These are phyloP conservation scores for Triplophysa yarkandensis DNA, from an alignment of 2,797 vertebrate genomes.

Conservation along the genomic window DNA sequence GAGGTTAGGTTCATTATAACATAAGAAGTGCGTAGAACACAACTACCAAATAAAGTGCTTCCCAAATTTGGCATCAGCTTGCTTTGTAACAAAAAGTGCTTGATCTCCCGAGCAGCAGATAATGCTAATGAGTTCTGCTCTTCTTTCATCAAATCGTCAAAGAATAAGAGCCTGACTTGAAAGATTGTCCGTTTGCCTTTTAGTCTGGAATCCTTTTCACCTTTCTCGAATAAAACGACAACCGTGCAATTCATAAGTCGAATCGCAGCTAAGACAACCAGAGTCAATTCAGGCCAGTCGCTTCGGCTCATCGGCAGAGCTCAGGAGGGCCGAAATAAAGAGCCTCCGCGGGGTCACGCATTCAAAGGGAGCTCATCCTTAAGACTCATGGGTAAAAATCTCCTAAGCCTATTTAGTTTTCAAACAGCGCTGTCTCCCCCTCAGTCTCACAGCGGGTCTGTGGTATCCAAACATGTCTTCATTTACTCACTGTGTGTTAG, in stretches of 20 bases:
- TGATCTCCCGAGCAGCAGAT: not conserved
- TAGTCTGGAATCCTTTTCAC: slow-evolving; percentile 48
- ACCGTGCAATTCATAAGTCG: slow-evolving; percentile 44
- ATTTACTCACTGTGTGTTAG: slow-evolving; percentile 92
- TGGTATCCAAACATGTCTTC: slow-evolving; percentile 96
- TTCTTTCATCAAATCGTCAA: slow-evolving; percentile 23
- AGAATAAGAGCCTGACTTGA: slow-evolving; percentile 33
- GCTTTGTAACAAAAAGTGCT: slow-evolving; percentile 17
- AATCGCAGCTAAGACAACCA: slow-evolving; percentile 57
- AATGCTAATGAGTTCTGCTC: not conserved
- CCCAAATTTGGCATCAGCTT: slow-evolving; percentile 8
- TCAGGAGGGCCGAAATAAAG: slow-evolving; percentile 57
- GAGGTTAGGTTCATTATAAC: too few relatives aligned
- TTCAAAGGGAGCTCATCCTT: slow-evolving; percentile 54
- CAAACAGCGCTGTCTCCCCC: slow-evolving; percentile 78
- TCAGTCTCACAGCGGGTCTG: slow-evolving; percentile 86
- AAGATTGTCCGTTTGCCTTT: slow-evolving; percentile 24
- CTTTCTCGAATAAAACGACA: slow-evolving; percentile 44
- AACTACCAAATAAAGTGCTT: not conserved
- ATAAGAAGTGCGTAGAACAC: not conserved
- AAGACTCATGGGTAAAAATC: slow-evolving; percentile 85
- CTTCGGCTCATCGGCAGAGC: slow-evolving; percentile 54
- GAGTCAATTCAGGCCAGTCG: slow-evolving; percentile 55
- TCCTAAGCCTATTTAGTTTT: slow-evolving; percentile 90
- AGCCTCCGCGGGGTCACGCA: slow-evolving; percentile 47